These are phyloP conservation scores for Operophtera brumata DNA, from an alignment of 2,888 invertebrate genomes.

Conservation along the genomic window DNA sequence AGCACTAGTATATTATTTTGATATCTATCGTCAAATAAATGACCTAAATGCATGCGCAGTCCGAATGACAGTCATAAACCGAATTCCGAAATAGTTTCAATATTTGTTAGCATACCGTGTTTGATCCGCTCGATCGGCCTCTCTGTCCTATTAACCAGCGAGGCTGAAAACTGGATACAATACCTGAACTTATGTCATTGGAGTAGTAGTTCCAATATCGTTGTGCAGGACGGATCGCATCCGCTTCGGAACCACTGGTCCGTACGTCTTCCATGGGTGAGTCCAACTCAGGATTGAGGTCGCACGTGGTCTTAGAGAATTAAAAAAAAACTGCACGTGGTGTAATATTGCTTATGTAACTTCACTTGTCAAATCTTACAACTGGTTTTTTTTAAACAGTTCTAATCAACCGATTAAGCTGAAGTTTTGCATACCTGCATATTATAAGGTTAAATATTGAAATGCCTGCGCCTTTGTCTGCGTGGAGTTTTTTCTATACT, in stretches of 20 bases:
- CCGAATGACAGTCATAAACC: conserved; percentile 9
- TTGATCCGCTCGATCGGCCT: conserved; percentile 52
- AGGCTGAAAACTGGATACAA: conserved; percentile 47
- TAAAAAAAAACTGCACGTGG: no score
- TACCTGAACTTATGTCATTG: conserved; percentile 48
- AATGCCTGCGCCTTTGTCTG: no score
- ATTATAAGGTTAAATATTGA: no score
- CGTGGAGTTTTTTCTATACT: no score
- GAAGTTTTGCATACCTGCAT: no score
- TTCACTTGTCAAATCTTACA: no score
- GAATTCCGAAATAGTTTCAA: conserved; percentile 1
- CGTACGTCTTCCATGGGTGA: conserved; percentile 60
- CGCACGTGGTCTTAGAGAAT: no score
- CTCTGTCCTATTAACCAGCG: conserved; percentile 64
- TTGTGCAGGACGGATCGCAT: conserved; percentile 48
- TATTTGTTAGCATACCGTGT: conserved; percentile 10
- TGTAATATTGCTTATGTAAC: no score
- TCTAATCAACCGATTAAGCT: no score
- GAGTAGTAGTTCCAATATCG: conserved; percentile 45
- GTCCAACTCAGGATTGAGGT: conserved; percentile 44
- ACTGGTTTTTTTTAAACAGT: no score
- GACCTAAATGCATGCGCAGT: neutral
- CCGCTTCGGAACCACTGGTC: conserved; percentile 49
- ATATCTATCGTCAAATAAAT: neutral
- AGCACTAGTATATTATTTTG: no score